Conservation (phyloP, 2,888 invertebrate genomes). For the Pachycephus smyrnensis region DNA sequence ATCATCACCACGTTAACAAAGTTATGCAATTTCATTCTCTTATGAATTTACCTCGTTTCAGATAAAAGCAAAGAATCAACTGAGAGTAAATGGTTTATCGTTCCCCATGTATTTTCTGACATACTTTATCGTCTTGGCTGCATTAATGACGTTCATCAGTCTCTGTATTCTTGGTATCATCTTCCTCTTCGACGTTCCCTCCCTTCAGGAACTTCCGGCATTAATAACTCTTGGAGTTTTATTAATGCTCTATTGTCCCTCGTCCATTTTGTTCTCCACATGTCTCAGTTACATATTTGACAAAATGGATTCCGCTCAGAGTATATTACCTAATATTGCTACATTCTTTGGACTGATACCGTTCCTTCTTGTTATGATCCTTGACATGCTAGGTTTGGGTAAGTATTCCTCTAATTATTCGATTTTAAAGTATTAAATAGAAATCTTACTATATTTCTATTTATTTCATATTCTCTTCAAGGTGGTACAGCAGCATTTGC, state of each 20-base stretch:
- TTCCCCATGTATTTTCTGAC: constrained; percentile 81
- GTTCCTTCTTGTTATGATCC: constrained; percentile 77
- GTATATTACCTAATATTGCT: constrained; percentile 81
- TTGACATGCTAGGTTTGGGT: constrained; percentile 81
- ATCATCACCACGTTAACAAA: constrained; percentile 22
- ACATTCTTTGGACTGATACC: constrained; percentile 82
- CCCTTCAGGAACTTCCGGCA: constrained; percentile 77
- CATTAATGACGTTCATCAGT: constrained; percentile 77
- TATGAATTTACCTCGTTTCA: constrained; percentile 60
- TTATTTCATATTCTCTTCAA: constrained; percentile 59
- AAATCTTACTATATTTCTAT: constrained; percentile 24
- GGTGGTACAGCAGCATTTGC: constrained; percentile 77
- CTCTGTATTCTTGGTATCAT: constrained; percentile 74
- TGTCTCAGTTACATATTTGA: constrained; percentile 84
- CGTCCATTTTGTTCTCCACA: constrained; percentile 81
- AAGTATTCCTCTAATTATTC: constrained; percentile 51
- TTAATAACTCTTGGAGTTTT: constrained; percentile 76
- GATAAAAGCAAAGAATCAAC: constrained; percentile 85
- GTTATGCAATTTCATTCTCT: constrained; percentile 11
- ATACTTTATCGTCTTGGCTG: constrained; percentile 79
- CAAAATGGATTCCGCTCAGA: constrained; percentile 85
- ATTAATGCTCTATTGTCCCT: constrained; percentile 79
- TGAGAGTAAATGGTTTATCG: constrained; percentile 84
- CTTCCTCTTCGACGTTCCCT: constrained; percentile 77
- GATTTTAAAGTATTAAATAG: constrained; percentile 7